Percentiles rank a stretch among this genome's conserved stretches.
phyloP scores from a whole-genome alignment of 2,113 vertebrate species.

The Silurus glanis region DNA sequence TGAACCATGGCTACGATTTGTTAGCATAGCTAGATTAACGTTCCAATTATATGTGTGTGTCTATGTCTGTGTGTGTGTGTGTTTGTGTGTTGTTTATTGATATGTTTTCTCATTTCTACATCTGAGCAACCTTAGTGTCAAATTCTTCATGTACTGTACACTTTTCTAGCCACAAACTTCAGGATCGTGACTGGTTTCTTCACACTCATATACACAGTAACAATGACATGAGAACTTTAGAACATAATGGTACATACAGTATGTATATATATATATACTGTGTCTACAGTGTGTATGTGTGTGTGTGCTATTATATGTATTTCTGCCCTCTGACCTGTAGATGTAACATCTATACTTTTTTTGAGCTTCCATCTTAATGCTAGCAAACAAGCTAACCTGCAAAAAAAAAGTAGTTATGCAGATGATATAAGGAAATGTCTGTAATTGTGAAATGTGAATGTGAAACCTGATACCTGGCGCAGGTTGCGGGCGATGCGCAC shows the following conservation, averaged over 20 bases:
- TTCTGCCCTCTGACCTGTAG: background rate
- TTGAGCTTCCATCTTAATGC: background rate
- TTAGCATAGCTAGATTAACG: background rate
- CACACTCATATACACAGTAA: background rate
- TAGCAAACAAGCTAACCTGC: background rate
- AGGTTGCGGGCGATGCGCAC: slow-evolving; percentile 92
- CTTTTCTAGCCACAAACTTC: background rate
- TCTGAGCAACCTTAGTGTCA: background rate
- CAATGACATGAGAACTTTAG: background rate
- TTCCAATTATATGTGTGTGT: background rate
- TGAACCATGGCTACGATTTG: background rate
- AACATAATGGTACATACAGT: background rate
- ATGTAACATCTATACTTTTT: too few relatives aligned
- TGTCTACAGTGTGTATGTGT: background rate
- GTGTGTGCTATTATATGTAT: background rate
- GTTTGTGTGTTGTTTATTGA: background rate
- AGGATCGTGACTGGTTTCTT: background rate
- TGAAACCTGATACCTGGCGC: slow-evolving; percentile 80
- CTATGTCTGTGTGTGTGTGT: background rate
- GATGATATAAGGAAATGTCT: background rate
- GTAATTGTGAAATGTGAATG: background rate
- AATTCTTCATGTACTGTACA: background rate
- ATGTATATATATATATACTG: too few relatives aligned
- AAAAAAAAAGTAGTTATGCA: background rate
- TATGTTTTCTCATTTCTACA: background rate